Conservation (phyloP, 1,140 invertebrate genomes). For the Leptinotarsa texana region DNA sequence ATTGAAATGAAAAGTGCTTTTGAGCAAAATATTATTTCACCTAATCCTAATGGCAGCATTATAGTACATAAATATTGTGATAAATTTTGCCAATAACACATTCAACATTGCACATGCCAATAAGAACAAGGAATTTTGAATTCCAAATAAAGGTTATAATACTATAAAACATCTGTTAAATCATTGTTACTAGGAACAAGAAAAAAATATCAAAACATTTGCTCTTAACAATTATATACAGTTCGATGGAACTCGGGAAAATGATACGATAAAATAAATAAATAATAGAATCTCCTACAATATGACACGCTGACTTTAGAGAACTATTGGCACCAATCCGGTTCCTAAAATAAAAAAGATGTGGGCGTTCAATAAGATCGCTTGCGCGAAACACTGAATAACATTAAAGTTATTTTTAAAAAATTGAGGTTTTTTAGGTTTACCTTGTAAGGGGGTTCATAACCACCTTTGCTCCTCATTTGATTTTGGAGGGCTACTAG, state of each 20-base stretch:
- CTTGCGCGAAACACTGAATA: not conserved
- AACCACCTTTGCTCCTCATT: constrained; percentile 78
- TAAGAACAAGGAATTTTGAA: not conserved
- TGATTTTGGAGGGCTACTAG: constrained; percentile 70
- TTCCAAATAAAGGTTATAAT: not conserved
- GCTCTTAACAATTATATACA: constrained; percentile 8
- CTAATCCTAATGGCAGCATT: too few species aligned
- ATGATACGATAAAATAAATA: constrained; percentile 17
- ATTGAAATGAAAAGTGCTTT: too few species aligned
- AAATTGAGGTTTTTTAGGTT: not conserved
- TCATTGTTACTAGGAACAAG: constrained; percentile 6
- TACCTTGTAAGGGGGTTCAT: constrained; percentile 62
- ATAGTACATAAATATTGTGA: too few species aligned
- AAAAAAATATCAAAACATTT: constrained; percentile 4
- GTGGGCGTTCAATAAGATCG: constrained; percentile 11
- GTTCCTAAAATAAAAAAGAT: constrained; percentile 41
- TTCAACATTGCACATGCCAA: constrained; percentile 10
- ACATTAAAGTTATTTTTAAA: not conserved
- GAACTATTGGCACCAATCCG: constrained; percentile 49
- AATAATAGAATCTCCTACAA: constrained; percentile 11
- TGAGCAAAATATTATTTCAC: too few species aligned
- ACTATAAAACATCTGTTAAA: constrained; percentile 14
- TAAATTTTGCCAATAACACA: constrained; percentile 2
- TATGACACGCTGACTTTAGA: not conserved
- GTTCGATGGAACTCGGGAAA: constrained; percentile 4